Evolutionary conservation across 2,113 vertebrate species (phyloP), one percentile per base, ranked within the genome.

Genomic region (Apodemus sylvaticus): DNA sequence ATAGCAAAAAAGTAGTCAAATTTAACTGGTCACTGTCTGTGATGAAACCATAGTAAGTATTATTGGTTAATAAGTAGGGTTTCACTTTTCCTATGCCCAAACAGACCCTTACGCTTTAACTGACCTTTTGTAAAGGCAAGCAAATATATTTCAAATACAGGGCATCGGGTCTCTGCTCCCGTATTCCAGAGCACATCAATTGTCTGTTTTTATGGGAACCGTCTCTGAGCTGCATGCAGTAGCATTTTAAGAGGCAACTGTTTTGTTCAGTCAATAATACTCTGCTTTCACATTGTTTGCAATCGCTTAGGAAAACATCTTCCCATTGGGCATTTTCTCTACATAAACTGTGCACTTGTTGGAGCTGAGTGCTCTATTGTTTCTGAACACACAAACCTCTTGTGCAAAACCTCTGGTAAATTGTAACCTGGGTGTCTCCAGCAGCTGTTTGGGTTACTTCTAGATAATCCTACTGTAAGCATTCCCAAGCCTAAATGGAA

Each of bases 41-140:
- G 17, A 39, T 24, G 39, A 51, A 48, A 48, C 26, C n/a, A 82
- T 89, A 22, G 39, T 95, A 93, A 91, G 82, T 82, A 93, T 31
- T 55, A 42, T 90, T 89, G 86, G 53, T 8, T 58, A 79, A 88
- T 90, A 68, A 68, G 11, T 34, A 66, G 26, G 26, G 64, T 66
- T 31, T 34, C 64, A 34, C 3, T 1, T 66, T 34, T 14, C 64
- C 64, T 66, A 22, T 39, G n/a, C 39, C 77, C 89, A 81, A 71
- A 64, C 39, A 86, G 66, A 77, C 9, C 45, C 62, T 66, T 77
- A 92, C 13, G 66, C 86, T 92, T 95, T 94, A 93, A 51, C 34
- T 68, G 55, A 62, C n/a, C 70, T 64, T 96, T 93, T 94, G 76
- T 92, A 81, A 95, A 93, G 39, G 31, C 24, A 29, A 89, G 5